Conservation (phyloP, 30 jellyfish, hydroid and myxozoan genomes). For the Turritopsis dohrnii region DNA sequence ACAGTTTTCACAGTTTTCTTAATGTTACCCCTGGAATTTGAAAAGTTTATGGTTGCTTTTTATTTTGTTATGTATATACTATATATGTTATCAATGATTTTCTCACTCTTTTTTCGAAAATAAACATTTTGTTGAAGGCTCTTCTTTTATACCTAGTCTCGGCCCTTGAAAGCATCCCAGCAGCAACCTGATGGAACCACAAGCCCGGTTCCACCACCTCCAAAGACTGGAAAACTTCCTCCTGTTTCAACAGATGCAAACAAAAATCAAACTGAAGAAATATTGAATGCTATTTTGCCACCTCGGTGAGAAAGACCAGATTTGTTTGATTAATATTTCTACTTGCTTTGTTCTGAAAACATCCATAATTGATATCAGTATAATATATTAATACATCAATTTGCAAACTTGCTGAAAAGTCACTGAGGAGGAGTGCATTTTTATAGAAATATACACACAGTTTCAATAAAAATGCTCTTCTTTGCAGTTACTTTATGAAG, state of each 20-base stretch:
- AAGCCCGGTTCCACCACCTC: slow-evolving; percentile 94
- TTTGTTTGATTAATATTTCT: neutral
- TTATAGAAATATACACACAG: too few species aligned
- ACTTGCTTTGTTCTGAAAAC: neutral
- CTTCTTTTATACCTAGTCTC: slow-evolving; percentile 34
- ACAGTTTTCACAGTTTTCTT: too few species aligned
- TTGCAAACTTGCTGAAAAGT: too few species aligned
- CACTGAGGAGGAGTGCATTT: too few species aligned
- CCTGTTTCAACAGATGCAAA: slow-evolving; percentile 84
- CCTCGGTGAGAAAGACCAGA: slow-evolving; percentile 53
- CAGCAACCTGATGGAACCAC: slow-evolving; percentile 53
- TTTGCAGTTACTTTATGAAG: too few species aligned
- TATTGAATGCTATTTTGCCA: slow-evolving; percentile 78
- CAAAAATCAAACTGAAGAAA: slow-evolving; percentile 93
- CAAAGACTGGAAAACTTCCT: slow-evolving; percentile 87
- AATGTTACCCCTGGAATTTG: too few species aligned
- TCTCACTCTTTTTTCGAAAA: neutral
- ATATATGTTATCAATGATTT: neutral
- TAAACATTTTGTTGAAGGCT: neutral
- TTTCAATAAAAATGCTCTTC: too few species aligned
- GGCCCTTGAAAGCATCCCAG: slow-evolving; percentile 81
- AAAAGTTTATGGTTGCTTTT: too few species aligned
- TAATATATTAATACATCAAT: too few species aligned
- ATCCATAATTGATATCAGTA: too few species aligned
- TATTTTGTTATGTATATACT: too few species aligned